These are phyloP conservation scores for Pseudolaguvia tuberculata DNA, from an alignment of 2,113 vertebrate genomes.

Conservation along the genomic window DNA sequence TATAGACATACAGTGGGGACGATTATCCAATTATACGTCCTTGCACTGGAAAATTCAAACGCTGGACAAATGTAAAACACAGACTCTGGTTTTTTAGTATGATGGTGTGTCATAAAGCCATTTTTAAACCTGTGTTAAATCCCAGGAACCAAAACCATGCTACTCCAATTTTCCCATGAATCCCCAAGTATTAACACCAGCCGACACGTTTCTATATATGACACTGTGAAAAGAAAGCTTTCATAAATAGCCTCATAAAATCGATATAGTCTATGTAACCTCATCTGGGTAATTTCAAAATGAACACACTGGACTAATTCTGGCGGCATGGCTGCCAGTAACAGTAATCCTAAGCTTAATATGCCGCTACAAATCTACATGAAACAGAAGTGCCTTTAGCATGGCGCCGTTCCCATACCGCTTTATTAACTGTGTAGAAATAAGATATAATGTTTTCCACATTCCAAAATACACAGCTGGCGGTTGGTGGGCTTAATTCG, in stretches of 20 bases:
- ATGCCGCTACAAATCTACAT: slow-evolving; percentile 47
- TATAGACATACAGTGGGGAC: neutral
- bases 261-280: slow-evolving; percentile 61
- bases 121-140: slow-evolving; percentile 17
- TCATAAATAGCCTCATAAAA: slow-evolving; percentile 65
- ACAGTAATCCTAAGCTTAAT: slow-evolving; percentile 46
- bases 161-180: slow-evolving; percentile 17
- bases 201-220: slow-evolving; percentile 32
- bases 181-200: slow-evolving; percentile 24
- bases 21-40: neutral
- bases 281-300: slow-evolving; percentile 64
- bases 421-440: slow-evolving; percentile 58
- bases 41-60: neutral
- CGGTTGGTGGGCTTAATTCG: slow-evolving; percentile 67
- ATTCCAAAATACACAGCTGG: slow-evolving; percentile 62
- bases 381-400: slow-evolving; percentile 43
- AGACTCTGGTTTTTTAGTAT: neutral
- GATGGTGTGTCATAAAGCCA: slow-evolving; percentile 1
- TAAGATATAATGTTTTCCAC: slow-evolving; percentile 50
- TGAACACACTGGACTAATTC: slow-evolving; percentile 62
- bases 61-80: neutral
- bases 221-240: slow-evolving; percentile 46
- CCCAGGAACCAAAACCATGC: slow-evolving; percentile 11
- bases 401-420: slow-evolving; percentile 53
- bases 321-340: slow-evolving; percentile 56